Evolutionary conservation across 1,140 invertebrate species (phyloP).

Genomic region (Lucilia sericata): DNA sequence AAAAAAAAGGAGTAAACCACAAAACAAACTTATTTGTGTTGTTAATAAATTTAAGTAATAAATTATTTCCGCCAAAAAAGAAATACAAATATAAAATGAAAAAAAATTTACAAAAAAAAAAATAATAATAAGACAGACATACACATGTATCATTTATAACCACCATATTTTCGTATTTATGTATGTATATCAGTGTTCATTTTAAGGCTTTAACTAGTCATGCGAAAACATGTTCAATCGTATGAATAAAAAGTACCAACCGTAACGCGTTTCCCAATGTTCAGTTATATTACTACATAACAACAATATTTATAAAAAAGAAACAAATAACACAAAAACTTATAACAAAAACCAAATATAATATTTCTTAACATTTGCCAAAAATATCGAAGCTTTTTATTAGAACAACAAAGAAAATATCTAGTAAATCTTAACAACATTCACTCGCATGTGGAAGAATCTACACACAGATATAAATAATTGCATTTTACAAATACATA

Average conservation of each 20-base stretch:
- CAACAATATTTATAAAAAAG: not conserved
- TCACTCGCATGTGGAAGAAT: no score
- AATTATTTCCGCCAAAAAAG: not conserved
- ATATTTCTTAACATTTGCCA: slow-evolving; percentile 38
- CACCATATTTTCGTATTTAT: not conserved
- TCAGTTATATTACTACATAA: not conserved
- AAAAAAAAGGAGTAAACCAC: not conserved
- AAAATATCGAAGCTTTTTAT: not conserved
- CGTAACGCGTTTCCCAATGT: slow-evolving; percentile 3
- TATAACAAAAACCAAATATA: not conserved
- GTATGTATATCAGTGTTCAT: not conserved
- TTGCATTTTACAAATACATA: no score
- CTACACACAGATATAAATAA: no score
- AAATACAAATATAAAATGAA: not conserved
- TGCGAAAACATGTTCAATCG: slow-evolving; percentile 28
- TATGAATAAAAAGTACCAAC: slow-evolving; percentile 13
- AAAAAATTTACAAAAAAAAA: not conserved
- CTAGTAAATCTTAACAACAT: no score
- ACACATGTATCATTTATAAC: slow-evolving; percentile 40
- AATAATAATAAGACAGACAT: not conserved
- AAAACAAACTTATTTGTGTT: slow-evolving; percentile 8
- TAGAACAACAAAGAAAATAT: no score
- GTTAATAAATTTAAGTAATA: slow-evolving; percentile 39
- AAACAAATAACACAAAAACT: not conserved
- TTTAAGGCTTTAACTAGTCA: slow-evolving; percentile 30